Evolutionary conservation across 2,888 invertebrate species (phyloP), one percentile per base, ranked within the genome.

Genomic region (Anodontia alba): DNA sequence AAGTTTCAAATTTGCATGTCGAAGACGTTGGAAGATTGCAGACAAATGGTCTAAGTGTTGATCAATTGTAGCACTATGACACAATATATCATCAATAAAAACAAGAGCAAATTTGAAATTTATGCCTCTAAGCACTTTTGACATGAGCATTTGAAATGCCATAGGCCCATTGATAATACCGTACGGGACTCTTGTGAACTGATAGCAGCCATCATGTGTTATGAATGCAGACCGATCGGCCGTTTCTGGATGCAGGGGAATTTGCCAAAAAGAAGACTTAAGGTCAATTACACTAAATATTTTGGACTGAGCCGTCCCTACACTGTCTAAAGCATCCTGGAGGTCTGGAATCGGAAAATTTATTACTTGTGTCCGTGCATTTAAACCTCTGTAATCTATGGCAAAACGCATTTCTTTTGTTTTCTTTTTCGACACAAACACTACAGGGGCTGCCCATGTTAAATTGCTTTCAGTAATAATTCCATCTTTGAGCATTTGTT

Each of bases 41-140:
- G 49, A 20, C 0, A 86, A 33, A 43, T 84, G 84, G 29, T 76
- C 17, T n/a, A 83, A 62, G 54, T 87, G 88, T 29, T 76, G 74
- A 2, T 84, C 76, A 51, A 87, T 74, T 20, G 73, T 54, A n/a
- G 77, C 46, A 33, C 72, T 76, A 62, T 81, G 83, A 17, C 80
- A 69, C 17, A 84, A 54, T 3, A 87, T 80, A 68, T 87, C 88
- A 70, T 89, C 89, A 23, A 87, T 67, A 66, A 87, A 88, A 10
- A 78, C 73, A 12, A 88, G 38, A 1, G 74, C 74, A 49, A 66
- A 84, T 70, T 87, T 86, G 75, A 79, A 87, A 26, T 82, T 78
- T 42, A 88, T 51, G 12, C 75, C 76, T 38, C 78, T n/a, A 15
- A 87, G 70, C 12, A 84, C 76, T 12, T 57, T 49, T 12, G 78